A percentile compares a stretch with the other conserved stretches of the same genome.
phyloP scores from a whole-genome alignment of 2,113 vertebrate species.

The Sinocyclocheilus grahami region DNA sequence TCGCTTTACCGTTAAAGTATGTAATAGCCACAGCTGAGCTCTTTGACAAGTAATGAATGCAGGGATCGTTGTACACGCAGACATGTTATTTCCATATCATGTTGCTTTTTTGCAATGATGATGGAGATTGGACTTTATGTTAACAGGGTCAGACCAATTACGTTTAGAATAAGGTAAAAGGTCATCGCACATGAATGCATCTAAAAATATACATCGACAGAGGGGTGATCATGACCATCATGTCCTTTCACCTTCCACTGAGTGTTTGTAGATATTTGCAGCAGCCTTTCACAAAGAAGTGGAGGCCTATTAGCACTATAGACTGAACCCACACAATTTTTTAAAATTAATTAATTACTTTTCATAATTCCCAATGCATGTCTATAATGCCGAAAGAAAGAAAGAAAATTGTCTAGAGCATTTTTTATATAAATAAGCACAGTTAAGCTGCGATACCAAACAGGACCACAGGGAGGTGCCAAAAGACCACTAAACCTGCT shows the following conservation, averaged over 20 bases:
- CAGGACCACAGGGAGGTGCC: too few species aligned
- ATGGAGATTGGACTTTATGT: slow-evolving; percentile 37
- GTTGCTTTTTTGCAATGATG: slow-evolving; percentile 23
- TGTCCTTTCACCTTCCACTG: slow-evolving; percentile 7
- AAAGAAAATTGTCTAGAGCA: too few species aligned
- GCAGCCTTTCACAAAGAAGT: slow-evolving; percentile 36
- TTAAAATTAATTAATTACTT: too few species aligned
- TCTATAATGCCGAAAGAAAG: too few species aligned
- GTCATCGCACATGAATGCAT: background rate
- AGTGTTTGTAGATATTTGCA: slow-evolving; percentile 40
- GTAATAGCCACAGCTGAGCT: background rate
- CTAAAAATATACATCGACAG: background rate
- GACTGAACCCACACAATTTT: slow-evolving; percentile 20
- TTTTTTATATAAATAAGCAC: too few species aligned
- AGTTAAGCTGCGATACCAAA: too few species aligned
- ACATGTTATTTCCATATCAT: slow-evolving; percentile 9
- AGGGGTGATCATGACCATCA: background rate
- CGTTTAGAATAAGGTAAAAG: background rate
- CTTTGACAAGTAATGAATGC: slow-evolving; percentile 12
- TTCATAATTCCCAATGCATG: too few species aligned
- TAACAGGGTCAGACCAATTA: slow-evolving; percentile 18
- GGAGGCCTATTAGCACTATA: slow-evolving; percentile 6
- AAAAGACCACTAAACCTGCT: too few species aligned
- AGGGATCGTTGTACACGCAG: background rate
- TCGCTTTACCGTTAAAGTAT: slow-evolving; percentile 37